A percentile compares a stretch with the other conserved stretches of the same genome.
These are phyloP conservation scores for Carapus acus DNA, from an alignment of 2,797 vertebrate species.

Conservation along the genomic window DNA sequence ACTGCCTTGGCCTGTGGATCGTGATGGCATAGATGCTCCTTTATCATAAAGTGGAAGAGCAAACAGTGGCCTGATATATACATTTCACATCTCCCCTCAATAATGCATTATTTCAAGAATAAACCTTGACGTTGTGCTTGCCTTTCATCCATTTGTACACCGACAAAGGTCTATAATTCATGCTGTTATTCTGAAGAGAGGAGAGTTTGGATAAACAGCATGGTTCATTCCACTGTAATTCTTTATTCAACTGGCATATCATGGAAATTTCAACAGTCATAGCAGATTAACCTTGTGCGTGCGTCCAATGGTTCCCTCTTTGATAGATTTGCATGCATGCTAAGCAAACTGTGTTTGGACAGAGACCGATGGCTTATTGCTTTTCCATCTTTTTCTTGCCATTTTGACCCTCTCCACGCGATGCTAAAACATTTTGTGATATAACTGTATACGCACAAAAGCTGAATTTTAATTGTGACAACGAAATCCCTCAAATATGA, in stretches of 20 bases:
- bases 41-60: conserved; percentile 19
- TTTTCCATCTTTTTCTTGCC: conserved; percentile 83
- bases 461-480: not conserved
- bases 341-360: conserved; percentile 83
- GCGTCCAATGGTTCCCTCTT: conserved; percentile 72
- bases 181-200: conserved; percentile 50
- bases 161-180: conserved; percentile 56
- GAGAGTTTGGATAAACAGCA: conserved; percentile 67
- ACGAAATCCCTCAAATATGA: not conserved
- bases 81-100: conserved; percentile 17
- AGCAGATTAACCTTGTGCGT: conserved; percentile 88
- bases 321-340: conserved; percentile 90
- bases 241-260: conserved; percentile 79
- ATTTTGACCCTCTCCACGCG: conserved; percentile 89
- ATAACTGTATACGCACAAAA: conserved; percentile 27
- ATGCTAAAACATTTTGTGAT: conserved; percentile 92
- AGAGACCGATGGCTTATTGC: conserved; percentile 87
- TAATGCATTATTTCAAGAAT: conserved; percentile 44
- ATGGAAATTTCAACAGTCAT: conserved; percentile 94
- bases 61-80: conserved; percentile 26
- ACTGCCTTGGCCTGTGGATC: conserved; percentile 13
- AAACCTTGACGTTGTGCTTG: conserved; percentile 46
- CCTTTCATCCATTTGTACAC: conserved; percentile 58
- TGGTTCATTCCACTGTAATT: conserved; percentile 72
- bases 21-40: conserved; percentile 8